A percentile compares a stretch with the other conserved stretches of the same genome.
These are phyloP conservation scores for Leptatherina wallacei DNA, from an alignment of 2,797 vertebrate genomes.

Conservation along the genomic window DNA sequence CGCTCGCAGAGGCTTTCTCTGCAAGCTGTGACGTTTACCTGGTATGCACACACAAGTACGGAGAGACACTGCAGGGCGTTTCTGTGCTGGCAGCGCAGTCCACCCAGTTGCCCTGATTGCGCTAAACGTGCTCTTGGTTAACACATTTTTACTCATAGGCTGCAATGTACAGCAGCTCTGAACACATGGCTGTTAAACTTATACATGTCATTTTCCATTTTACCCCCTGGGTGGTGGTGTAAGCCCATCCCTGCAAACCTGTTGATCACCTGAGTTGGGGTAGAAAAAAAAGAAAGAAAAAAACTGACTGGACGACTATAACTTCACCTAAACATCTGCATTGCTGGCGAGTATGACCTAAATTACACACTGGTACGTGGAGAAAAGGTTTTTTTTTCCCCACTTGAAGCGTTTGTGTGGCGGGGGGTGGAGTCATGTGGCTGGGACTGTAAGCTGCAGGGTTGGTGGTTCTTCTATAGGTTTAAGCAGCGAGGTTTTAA, in stretches of 20 bases:
- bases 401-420: conserved; percentile 26
- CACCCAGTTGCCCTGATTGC: conserved; percentile 39
- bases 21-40: conserved; percentile 79
- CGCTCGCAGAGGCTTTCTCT: conserved; percentile 57
- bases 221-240: neutral
- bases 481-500: conserved; percentile 52
- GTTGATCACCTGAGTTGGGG: conserved; percentile 28
- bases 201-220: conserved; percentile 1
- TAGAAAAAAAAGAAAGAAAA: neutral
- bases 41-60: conserved; percentile 29
- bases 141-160: conserved; percentile 5
- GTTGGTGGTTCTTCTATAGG: conserved; percentile 47
- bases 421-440: conserved; percentile 56
- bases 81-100: neutral
- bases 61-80: neutral
- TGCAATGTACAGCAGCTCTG: neutral
- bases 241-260: conserved; percentile 37
- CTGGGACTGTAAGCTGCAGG: conserved; percentile 51
- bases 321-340: conserved; percentile 46
- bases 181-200: neutral
- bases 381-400: conserved; percentile 14
- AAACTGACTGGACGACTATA: neutral
- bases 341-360: conserved; percentile 68
- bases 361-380: conserved; percentile 43
- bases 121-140: conserved; percentile 20